phyloP scores from a whole-genome alignment of 2,888 invertebrate species.

The Sinohyriopsis cumingii region DNA sequence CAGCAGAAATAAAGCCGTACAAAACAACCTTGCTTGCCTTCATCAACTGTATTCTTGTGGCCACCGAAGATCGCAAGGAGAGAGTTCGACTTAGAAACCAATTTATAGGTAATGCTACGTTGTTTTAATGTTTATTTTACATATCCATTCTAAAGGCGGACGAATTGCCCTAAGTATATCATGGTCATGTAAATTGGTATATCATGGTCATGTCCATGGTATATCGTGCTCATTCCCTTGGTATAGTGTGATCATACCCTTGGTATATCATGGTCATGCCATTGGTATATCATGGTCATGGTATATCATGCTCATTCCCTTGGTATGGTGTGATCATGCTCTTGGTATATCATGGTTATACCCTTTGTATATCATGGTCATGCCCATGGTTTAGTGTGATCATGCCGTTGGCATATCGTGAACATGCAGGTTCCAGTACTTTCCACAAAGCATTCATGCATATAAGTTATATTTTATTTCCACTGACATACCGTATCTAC shows the following conservation, averaged over 20 bases:
- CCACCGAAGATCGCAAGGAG: conserved; percentile 88
- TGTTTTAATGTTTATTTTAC: neutral
- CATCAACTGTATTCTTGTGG: conserved; percentile 95
- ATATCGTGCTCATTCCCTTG: no score
- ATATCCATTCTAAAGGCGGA: conserved; percentile 5
- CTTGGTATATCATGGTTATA: neutral
- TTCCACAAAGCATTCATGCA: no score
- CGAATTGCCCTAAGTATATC: no score
- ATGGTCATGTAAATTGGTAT: no score
- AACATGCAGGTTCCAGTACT: neutral
- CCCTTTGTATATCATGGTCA: neutral
- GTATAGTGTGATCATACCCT: no score
- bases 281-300: neutral
- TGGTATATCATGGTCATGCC: neutral
- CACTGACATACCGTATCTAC: no score
- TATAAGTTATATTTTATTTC: no score
- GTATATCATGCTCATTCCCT: neutral
- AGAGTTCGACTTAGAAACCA: conserved; percentile 91
- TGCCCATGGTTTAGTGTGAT: no score
- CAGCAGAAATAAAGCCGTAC: conserved; percentile 83
- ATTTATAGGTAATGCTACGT: conserved; percentile 85
- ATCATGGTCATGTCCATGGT: no score
- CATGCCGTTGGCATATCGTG: no score
- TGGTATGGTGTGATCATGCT: neutral
- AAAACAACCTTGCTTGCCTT: conserved; percentile 93